Conservation (phyloP, 1,140 invertebrate species). For the Ceratitis capitata region DNA sequence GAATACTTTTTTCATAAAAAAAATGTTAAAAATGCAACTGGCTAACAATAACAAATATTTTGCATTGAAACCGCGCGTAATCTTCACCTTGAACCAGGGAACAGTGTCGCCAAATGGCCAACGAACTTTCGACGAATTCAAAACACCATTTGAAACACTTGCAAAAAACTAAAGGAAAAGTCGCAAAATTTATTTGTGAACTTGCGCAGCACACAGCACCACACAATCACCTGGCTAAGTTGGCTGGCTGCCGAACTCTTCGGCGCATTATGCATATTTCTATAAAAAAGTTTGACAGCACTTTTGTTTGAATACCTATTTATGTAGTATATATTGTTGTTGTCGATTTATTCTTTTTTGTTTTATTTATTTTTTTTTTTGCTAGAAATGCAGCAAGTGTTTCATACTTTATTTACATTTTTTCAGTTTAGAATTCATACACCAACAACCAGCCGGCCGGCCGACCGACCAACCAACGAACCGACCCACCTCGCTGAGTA, state of each 20-base stretch:
- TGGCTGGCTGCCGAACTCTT: not conserved
- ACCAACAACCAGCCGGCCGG: not conserved
- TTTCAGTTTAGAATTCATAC: not conserved
- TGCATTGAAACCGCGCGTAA: not conserved
- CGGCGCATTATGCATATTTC: not conserved
- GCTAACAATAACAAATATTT: not conserved
- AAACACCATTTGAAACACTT: constrained; percentile 45
- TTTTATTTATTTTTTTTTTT: not conserved
- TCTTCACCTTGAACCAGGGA: constrained; percentile 16
- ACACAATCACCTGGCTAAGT: not conserved
- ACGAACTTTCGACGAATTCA: constrained; percentile 43
- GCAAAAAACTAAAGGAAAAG: not conserved
- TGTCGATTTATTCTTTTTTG: no score
- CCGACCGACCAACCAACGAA: not conserved
- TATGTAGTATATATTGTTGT: not conserved
- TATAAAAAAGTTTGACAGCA: not conserved
- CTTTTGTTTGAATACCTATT: not conserved
- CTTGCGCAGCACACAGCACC: not conserved
- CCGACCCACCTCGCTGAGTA: no score
- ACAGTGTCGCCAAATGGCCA: constrained; percentile 12
- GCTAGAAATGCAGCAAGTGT: not conserved
- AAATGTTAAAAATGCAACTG: not conserved
- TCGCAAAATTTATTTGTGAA: not conserved
- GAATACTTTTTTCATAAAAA: no score
- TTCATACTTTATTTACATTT: constrained; percentile 28